Conservation (phyloP, 2,888 invertebrate species). For the Dryocosmus kuriphilus region DNA sequence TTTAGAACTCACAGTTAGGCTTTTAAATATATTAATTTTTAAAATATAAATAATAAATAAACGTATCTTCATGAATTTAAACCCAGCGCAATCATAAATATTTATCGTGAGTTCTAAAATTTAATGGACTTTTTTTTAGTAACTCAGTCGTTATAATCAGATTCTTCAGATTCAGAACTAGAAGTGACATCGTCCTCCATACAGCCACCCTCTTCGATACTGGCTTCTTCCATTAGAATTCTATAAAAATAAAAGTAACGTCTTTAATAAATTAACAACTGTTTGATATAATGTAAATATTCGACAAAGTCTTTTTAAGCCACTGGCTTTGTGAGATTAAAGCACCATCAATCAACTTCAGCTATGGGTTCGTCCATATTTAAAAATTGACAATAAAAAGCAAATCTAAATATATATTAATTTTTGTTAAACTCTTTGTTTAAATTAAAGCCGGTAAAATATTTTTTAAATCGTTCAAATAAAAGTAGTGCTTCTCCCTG, state of each 20-base stretch:
- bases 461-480: neutral
- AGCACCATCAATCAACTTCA: neutral
- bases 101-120: no score
- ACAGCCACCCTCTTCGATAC: constrained; percentile 62
- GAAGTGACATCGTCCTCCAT: constrained; percentile 67
- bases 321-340: neutral
- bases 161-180: constrained; percentile 68
- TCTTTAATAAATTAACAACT: neutral
- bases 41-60: no score
- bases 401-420: no score
- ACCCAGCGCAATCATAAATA: neutral
- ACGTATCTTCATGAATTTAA: no score
- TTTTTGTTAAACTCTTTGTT: no score
- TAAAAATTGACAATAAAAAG: neutral
- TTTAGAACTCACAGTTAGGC: no score
- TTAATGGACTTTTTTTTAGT: no score
- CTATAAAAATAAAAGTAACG: constrained; percentile 56
- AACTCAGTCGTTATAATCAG: constrained; percentile 65
- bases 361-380: neutral
- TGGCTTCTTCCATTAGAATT: constrained; percentile 63
- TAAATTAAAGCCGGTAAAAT: no score
- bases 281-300: neutral
- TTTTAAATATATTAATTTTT: constrained; percentile 13
- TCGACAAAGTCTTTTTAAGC: neutral
- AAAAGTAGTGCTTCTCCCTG: neutral